phyloP scores from a whole-genome alignment of 2,797 vertebrate species.

The Rhinoraja longicauda region DNA sequence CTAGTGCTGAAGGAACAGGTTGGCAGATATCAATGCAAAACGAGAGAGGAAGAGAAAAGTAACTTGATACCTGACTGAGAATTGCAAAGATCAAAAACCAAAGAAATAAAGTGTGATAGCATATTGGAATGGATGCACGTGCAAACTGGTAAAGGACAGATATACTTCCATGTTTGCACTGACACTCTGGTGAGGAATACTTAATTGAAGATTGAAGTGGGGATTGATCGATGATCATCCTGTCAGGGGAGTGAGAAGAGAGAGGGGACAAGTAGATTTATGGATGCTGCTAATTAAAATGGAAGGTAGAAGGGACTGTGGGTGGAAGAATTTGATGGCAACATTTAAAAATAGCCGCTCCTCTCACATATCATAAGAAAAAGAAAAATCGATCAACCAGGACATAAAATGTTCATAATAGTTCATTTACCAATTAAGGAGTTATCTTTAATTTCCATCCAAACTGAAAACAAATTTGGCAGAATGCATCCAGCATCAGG shows the following conservation, averaged over 20 bases:
- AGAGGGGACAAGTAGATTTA: neutral
- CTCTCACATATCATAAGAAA: neutral
- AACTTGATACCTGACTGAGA: neutral
- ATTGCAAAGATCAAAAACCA: neutral
- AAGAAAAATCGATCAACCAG: neutral
- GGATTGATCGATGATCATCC: neutral
- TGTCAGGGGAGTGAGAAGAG: neutral
- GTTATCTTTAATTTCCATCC: neutral
- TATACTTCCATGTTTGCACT: neutral
- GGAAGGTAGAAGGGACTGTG: too few relatives aligned
- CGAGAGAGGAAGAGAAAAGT: neutral
- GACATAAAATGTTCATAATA: neutral
- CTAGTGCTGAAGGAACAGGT: neutral
- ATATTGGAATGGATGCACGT: neutral
- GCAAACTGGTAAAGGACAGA: neutral
- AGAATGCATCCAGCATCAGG: neutral
- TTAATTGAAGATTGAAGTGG: neutral
- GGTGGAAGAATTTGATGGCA: neutral
- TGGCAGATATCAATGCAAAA: neutral
- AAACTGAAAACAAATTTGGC: neutral
- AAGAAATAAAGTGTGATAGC: neutral
- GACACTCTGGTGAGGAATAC: neutral
- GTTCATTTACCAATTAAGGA: neutral
- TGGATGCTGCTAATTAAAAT: neutral
- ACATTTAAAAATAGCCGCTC: neutral